phyloP scores from a whole-genome alignment of 92 coral and sea anemone genomes.

The Palythoa heliodiscus region DNA sequence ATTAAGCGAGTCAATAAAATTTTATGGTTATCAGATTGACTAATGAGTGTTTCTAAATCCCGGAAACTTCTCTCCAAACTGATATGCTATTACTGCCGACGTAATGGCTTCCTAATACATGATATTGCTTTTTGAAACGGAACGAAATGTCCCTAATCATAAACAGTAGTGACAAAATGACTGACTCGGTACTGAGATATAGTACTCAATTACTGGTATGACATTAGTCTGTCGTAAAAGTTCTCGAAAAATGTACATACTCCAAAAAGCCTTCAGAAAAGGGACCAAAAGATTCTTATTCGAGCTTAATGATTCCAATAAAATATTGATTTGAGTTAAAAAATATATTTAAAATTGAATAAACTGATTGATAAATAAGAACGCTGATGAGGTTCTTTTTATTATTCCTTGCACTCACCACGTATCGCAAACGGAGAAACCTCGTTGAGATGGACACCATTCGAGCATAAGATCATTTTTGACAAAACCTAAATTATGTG shows the following conservation, averaged over 20 bases:
- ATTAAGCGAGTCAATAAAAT: not conserved
- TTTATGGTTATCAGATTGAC: not conserved
- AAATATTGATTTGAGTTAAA: not conserved
- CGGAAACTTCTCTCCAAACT: not conserved
- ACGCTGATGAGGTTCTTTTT: too few relatives aligned
- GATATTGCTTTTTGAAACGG: slow-evolving; percentile 25
- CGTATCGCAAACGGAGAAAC: too few relatives aligned
- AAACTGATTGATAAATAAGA: too few relatives aligned
- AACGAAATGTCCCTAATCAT: not conserved
- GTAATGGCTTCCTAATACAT: not conserved
- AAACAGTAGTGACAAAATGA: not conserved
- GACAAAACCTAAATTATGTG: not conserved
- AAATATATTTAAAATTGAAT: too few relatives aligned
- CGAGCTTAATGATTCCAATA: not conserved
- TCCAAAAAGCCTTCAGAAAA: not conserved
- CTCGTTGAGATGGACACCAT: not conserved
- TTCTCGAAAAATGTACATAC: not conserved
- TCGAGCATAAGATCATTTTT: not conserved
- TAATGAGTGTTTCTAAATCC: not conserved
- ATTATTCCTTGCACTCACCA: not conserved
- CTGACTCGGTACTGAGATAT: not conserved
- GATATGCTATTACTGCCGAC: slow-evolving; percentile 1
- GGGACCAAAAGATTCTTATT: not conserved
- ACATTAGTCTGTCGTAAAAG: not conserved
- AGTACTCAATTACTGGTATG: not conserved